A percentile compares a stretch with the other conserved stretches of the same genome.
These are phyloP conservation scores for Antheraea assamensis DNA, from an alignment of 2,888 invertebrate species.

Conservation along the genomic window DNA sequence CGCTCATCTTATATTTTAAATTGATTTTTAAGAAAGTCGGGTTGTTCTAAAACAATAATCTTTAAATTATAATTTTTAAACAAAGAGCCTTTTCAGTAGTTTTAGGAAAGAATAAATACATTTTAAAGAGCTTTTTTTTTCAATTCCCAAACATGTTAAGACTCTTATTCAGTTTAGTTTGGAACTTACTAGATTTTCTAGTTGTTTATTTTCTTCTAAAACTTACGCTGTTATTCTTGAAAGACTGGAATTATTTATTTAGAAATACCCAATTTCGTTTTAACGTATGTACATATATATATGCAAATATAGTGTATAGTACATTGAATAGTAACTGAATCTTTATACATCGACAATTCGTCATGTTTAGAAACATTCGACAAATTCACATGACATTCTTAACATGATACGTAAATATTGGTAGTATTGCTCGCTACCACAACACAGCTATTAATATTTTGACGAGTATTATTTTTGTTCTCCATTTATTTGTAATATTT, in stretches of 20 bases:
- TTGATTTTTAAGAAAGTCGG: too few relatives aligned
- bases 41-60: too few relatives aligned
- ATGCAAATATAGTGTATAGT: not conserved
- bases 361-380: conserved; percentile 2
- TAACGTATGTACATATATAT: not conserved
- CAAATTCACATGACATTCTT: not conserved
- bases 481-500: not conserved
- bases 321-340: not conserved
- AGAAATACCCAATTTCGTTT: not conserved
- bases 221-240: too few relatives aligned
- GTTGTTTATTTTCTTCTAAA: not conserved
- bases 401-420: not conserved
- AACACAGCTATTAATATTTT: not conserved
- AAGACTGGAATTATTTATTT: not conserved
- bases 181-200: not conserved
- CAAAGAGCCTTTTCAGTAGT: too few relatives aligned
- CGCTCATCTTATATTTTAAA: too few relatives aligned
- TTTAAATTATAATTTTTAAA: too few relatives aligned
- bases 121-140: too few relatives aligned
- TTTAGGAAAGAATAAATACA: too few relatives aligned
- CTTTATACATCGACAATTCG: not conserved
- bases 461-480: not conserved
- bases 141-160: too few relatives aligned
- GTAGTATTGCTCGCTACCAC: not conserved
- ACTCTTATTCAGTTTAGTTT: too few relatives aligned